Conservation (phyloP, 2,797 vertebrate genomes). For the Miichthys miiuy region DNA sequence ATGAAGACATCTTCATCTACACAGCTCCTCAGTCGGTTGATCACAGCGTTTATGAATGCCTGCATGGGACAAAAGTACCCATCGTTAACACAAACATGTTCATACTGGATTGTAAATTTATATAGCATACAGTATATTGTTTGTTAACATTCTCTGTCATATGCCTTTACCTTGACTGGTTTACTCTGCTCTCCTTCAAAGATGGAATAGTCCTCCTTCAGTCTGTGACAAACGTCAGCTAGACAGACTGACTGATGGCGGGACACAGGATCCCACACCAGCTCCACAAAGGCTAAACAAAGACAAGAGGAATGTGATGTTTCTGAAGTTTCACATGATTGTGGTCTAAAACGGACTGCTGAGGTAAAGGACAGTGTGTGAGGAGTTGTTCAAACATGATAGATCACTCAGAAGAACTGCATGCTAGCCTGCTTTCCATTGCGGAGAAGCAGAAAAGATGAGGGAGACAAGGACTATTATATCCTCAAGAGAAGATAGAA, state of each 20-base stretch:
- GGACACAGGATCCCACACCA: constrained; percentile 94
- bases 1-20: constrained; percentile 96
- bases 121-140: background rate
- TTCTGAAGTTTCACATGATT: constrained; percentile 19
- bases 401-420: too few relatives aligned
- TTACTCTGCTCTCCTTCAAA: constrained; percentile 85
- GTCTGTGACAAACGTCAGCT: constrained; percentile 83
- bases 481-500: background rate
- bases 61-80: constrained; percentile 69
- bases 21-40: constrained; percentile 86
- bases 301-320: background rate
- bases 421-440: background rate
- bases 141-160: background rate
- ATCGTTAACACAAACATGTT: constrained; percentile 6
- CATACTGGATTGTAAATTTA: background rate
- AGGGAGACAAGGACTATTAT: background rate
- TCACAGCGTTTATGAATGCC: constrained; percentile 85
- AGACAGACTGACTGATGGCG: constrained; percentile 87
- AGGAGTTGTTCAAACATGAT: too few relatives aligned
- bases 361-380: background rate
- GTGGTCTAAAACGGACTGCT: background rate
- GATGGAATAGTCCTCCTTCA: constrained; percentile 86
- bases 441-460: background rate
- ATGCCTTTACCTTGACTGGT: constrained; percentile 86
- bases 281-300: constrained; percentile 86